These are phyloP conservation scores for Macropus fuliginosus DNA, from an alignment of 2,797 vertebrate genomes.

Conservation along the genomic window DNA sequence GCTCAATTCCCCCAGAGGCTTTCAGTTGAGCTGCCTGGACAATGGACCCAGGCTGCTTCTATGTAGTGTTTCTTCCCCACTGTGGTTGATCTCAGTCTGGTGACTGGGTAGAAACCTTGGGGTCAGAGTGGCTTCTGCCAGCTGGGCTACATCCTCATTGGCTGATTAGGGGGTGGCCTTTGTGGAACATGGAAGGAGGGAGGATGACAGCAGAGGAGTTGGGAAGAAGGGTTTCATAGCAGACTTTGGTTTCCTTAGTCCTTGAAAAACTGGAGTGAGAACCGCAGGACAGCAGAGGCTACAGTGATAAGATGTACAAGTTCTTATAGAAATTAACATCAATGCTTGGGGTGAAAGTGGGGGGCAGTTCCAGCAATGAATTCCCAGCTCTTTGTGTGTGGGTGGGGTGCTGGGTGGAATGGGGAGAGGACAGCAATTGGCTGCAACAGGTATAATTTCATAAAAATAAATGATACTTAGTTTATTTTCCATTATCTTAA, in stretches of 20 bases:
- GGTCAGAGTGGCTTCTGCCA: not conserved
- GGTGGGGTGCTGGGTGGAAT: not conserved
- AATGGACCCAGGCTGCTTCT: too few species aligned
- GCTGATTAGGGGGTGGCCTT: not conserved
- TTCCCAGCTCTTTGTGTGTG: not conserved
- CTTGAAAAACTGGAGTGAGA: constrained; percentile 42
- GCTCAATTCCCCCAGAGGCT: too few species aligned
- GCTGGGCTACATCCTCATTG: not conserved
- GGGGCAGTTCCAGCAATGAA: not conserved
- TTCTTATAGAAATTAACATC: not conserved
- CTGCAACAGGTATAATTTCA: constrained; percentile 24
- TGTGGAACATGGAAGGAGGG: not conserved
- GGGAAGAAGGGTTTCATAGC: not conserved
- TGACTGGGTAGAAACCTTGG: constrained; percentile 4
- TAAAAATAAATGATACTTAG: not conserved
- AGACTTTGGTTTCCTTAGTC: not conserved
- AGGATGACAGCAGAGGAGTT: not conserved
- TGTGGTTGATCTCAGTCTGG: not conserved
- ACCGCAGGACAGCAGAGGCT: not conserved
- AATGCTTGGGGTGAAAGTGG: not conserved
- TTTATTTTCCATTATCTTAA: not conserved
- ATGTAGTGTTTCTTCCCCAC: not conserved
- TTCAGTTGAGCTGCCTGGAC: too few species aligned
- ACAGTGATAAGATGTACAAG: constrained; percentile 17
- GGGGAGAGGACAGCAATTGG: constrained; percentile 14